A percentile compares a stretch with the other conserved stretches of the same genome.
phyloP scores from a whole-genome alignment of 2,888 invertebrate genomes.

The Toxonevra muliebris region DNA sequence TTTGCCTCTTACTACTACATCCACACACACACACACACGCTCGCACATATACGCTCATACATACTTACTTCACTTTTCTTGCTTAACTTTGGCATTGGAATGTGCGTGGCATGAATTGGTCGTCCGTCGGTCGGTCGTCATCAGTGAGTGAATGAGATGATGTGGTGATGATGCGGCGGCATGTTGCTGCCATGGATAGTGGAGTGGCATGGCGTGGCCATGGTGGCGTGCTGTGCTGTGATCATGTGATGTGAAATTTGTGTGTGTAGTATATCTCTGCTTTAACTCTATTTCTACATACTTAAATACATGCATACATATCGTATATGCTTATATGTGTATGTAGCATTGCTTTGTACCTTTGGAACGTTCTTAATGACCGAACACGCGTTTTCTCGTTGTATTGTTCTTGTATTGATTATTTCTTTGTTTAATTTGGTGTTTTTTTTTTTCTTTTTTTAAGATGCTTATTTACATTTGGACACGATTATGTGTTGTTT shows the following conservation, averaged over 20 bases:
- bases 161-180: too few relatives aligned
- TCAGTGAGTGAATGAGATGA: too few relatives aligned
- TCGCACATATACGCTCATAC: too few relatives aligned
- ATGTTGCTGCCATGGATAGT: too few relatives aligned
- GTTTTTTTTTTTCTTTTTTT: constrained; percentile 2
- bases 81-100: constrained; percentile 10
- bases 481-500: constrained; percentile 8
- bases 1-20: neutral
- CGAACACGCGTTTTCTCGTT: constrained; percentile 12
- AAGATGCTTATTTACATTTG: constrained; percentile 24
- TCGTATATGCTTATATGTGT: neutral
- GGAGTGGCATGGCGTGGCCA: too few relatives aligned
- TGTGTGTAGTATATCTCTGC: neutral
- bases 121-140: neutral
- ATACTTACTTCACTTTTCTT: neutral
- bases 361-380: constrained; percentile 19
- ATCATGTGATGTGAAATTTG: too few relatives aligned
- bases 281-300: neutral
- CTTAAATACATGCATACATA: neutral
- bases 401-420: neutral
- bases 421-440: neutral
- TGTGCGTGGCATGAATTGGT: constrained; percentile 16
- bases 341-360: neutral
- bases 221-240: too few relatives aligned
- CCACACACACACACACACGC: too few relatives aligned